phyloP scores from a whole-genome alignment of 2,888 invertebrate genomes.

The Sinohyriopsis cumingii region DNA sequence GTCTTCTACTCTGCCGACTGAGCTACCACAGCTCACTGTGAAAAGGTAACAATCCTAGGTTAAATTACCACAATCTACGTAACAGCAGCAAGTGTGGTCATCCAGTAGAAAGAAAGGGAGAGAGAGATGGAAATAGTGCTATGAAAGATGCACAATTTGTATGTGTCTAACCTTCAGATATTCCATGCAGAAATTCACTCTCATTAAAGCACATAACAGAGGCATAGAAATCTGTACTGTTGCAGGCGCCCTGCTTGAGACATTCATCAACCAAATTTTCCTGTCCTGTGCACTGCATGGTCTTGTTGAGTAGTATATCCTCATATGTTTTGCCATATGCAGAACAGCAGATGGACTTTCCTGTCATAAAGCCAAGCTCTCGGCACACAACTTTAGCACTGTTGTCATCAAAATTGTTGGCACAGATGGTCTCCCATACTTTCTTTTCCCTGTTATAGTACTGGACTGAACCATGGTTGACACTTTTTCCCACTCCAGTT shows the following conservation, averaged over 20 bases:
- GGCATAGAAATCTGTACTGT: slow-evolving; percentile 45
- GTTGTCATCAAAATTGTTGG: slow-evolving; percentile 54
- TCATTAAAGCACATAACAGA: slow-evolving; percentile 52
- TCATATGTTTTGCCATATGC: slow-evolving; percentile 53
- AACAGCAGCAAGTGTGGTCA: too few relatives aligned
- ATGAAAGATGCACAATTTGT: too few relatives aligned
- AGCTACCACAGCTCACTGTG: too few relatives aligned
- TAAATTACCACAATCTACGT: too few relatives aligned
- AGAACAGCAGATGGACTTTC: slow-evolving; percentile 53
- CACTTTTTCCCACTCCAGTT: slow-evolving; percentile 39
- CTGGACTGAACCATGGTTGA: slow-evolving; percentile 55
- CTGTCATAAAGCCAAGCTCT: slow-evolving; percentile 52
- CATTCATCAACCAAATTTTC: slow-evolving; percentile 44
- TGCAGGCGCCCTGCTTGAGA: slow-evolving; percentile 31
- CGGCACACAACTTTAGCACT: slow-evolving; percentile 54
- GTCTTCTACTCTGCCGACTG: too few relatives aligned
- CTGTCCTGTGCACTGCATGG: slow-evolving; percentile 39
- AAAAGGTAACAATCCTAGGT: too few relatives aligned
- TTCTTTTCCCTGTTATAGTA: slow-evolving; percentile 35
- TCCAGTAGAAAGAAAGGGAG: too few relatives aligned
- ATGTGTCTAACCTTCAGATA: background rate
- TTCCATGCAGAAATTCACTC: background rate
- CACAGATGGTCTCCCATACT: slow-evolving; percentile 57
- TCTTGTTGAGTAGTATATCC: slow-evolving; percentile 41
- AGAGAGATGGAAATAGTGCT: too few relatives aligned